phyloP scores from a whole-genome alignment of 2,888 invertebrate genomes.

The Lochmaea capreae region DNA sequence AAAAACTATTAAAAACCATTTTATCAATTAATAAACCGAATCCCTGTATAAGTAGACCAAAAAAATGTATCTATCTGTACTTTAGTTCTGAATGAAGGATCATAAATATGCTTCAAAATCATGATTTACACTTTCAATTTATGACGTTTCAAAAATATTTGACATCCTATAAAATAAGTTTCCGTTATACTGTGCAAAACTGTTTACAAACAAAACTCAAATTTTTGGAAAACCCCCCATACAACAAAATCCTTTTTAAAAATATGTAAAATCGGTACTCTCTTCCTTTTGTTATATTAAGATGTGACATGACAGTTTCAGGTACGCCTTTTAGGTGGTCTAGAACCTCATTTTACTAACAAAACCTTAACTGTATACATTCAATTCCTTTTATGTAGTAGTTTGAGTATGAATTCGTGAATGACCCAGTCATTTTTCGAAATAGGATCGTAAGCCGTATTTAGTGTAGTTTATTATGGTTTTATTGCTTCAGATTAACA shows the following conservation, averaged over 20 bases:
- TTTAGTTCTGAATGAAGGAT: background rate
- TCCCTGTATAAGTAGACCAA: too few relatives aligned
- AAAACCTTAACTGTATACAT: background rate
- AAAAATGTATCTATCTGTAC: too few relatives aligned
- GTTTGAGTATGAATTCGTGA: background rate
- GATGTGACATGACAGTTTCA: constrained; percentile 6
- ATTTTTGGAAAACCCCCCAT: background rate
- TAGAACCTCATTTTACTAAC: constrained; percentile 1
- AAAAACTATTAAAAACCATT: background rate
- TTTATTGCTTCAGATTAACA: constrained; percentile 14
- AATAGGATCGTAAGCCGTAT: background rate
- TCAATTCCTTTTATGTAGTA: background rate
- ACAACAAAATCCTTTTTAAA: background rate
- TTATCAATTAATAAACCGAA: too few relatives aligned
- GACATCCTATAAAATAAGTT: background rate
- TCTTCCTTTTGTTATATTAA: background rate
- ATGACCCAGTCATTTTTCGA: background rate
- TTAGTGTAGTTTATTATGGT: constrained; percentile 14
- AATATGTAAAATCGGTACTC: background rate
- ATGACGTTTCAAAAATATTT: background rate
- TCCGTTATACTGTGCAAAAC: too few relatives aligned
- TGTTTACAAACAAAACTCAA: background rate
- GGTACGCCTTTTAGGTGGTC: constrained; percentile 7
- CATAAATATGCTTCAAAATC: background rate
- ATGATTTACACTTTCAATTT: background rate